Percentiles rank a stretch among this genome's conserved stretches.
Evolutionary conservation across 2,797 vertebrate genomes (phyloP).

Genomic region (Epinephelus awoara): DNA sequence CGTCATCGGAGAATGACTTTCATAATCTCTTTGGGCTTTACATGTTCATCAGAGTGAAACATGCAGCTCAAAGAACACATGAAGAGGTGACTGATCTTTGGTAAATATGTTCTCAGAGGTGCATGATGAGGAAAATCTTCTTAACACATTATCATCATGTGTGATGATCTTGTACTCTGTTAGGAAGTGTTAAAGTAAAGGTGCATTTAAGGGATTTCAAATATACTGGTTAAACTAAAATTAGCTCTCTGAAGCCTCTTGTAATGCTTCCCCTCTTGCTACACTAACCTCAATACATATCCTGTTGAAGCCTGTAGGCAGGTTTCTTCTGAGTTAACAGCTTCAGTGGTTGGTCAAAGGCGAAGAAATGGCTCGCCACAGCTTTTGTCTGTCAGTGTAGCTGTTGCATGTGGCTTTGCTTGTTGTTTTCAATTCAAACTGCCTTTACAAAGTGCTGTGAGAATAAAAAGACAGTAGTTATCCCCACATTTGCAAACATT

Average conservation of each 20-base stretch:
- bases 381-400: background rate
- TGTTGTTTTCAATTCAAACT: background rate
- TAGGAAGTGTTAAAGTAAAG: background rate
- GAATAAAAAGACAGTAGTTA: background rate
- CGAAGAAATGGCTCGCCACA: conserved; percentile 17
- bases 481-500: background rate
- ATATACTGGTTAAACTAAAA: background rate
- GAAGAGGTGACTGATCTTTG: background rate
- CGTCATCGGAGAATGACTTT: background rate
- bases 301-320: background rate
- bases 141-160: background rate
- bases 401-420: conserved; percentile 19
- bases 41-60: background rate
- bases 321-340: conserved; percentile 17
- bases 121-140: background rate
- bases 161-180: background rate
- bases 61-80: background rate
- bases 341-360: conserved; percentile 40
- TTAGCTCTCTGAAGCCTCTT: background rate
- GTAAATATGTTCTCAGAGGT: background rate
- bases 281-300: conserved; percentile 1
- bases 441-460: too few relatives aligned
- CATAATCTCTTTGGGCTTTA: background rate
- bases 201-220: background rate
- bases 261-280: accelerated